These are phyloP conservation scores for Drosophila athabasca DNA, from an alignment of 1,140 invertebrate genomes.

Conservation along the genomic window DNA sequence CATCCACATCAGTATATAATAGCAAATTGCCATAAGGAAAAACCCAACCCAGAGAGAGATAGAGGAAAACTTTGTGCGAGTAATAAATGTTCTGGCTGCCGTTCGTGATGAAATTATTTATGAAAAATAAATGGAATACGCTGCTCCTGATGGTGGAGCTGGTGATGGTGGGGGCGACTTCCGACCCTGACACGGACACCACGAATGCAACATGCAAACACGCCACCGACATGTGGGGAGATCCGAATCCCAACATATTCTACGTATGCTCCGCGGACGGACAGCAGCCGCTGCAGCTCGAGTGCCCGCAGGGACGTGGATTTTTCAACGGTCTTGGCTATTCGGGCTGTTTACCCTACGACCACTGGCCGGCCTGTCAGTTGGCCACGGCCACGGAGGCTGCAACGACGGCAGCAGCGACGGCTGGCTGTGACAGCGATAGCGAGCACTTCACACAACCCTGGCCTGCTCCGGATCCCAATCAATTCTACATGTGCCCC, in stretches of 20 bases:
- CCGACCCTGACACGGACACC: constrained; percentile 29
- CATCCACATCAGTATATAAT: constrained; percentile 28
- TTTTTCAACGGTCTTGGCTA: constrained; percentile 76
- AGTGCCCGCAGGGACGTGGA: constrained; percentile 71
- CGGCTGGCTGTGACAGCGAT: constrained; percentile 42
- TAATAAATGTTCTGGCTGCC: constrained; percentile 26
- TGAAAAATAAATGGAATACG: constrained; percentile 67
- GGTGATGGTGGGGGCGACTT: constrained; percentile 13
- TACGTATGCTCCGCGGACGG: constrained; percentile 67
- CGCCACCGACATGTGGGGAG: constrained; percentile 77
- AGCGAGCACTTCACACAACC: constrained; percentile 40
- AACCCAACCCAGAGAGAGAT: background rate
- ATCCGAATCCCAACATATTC: constrained; percentile 81
- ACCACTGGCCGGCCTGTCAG: constrained; percentile 71
- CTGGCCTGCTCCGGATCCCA: constrained; percentile 66
- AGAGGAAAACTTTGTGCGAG: constrained; percentile 27
- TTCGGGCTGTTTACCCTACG: constrained; percentile 70
- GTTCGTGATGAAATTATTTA: constrained; percentile 77
- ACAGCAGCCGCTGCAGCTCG: constrained; percentile 61
- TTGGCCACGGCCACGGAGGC: constrained; percentile 21
- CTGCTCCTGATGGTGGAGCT: constrained; percentile 20
- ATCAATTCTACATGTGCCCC: constrained; percentile 75
- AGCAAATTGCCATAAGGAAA: constrained; percentile 25
- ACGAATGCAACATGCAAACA: constrained; percentile 73
- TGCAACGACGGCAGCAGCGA: too few relatives aligned